A percentile compares a stretch with the other conserved stretches of the same genome.
Evolutionary conservation across 2,113 vertebrate species (phyloP).

Genomic region (Anguilla rostrata): DNA sequence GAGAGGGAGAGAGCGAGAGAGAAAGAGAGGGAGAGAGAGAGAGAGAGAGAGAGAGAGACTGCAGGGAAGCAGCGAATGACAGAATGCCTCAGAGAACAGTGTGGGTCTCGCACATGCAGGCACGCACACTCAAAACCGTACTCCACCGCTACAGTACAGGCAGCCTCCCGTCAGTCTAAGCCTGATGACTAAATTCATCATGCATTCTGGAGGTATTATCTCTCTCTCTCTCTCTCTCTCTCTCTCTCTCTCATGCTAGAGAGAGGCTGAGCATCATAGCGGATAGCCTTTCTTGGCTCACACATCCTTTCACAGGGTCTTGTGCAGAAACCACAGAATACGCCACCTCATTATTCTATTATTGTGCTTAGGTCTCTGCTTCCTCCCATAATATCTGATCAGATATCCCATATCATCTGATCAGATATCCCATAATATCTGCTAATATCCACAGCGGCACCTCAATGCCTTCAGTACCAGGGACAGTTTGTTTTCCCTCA

Average conservation of each 20-base stretch:
- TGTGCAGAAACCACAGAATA: background rate
- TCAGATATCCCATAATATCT: background rate
- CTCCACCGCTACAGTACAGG: slow-evolving; percentile 52
- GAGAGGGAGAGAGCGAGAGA: slow-evolving; percentile 17
- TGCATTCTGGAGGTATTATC: slow-evolving; percentile 83
- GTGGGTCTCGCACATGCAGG: slow-evolving; percentile 63
- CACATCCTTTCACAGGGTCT: slow-evolving; percentile 19
- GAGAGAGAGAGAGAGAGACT: slow-evolving; percentile 34
- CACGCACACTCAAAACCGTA: slow-evolving; percentile 48
- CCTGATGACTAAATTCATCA: slow-evolving; percentile 77
- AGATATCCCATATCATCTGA: background rate
- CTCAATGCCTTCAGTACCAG: background rate
- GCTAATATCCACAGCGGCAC: background rate
- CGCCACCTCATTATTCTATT: background rate
- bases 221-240: slow-evolving; percentile 47
- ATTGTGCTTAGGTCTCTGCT: background rate
- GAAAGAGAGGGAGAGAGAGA: slow-evolving; percentile 54
- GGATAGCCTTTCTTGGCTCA: background rate
- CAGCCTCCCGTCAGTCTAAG: slow-evolving; percentile 65
- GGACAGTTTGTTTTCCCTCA: background rate
- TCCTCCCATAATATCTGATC: background rate
- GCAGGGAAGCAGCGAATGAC: slow-evolving; percentile 71
- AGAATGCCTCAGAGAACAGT: slow-evolving; percentile 69
- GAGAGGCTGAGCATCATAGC: background rate
- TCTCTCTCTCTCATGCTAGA: slow-evolving; percentile 50